phyloP scores from a whole-genome alignment of 1,140 invertebrate genomes.

The Calosoma granatense region DNA sequence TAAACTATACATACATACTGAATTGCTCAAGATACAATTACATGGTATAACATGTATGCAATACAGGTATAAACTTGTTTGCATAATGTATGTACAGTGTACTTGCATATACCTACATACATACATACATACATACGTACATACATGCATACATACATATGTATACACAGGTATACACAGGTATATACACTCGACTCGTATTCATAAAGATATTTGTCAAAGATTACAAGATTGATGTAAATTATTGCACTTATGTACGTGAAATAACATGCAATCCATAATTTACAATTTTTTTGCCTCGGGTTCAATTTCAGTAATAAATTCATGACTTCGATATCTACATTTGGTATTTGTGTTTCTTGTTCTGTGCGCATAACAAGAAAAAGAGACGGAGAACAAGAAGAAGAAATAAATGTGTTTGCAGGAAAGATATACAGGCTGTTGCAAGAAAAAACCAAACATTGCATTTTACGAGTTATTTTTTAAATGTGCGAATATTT shows the following conservation, averaged over 20 bases:
- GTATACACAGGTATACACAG: conserved; percentile 17
- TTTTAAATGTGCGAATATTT: not conserved
- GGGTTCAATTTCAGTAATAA: not conserved
- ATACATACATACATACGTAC: not conserved
- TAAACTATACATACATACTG: too few species aligned
- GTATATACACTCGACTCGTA: conserved; percentile 14
- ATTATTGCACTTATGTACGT: not conserved
- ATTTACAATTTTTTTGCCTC: too few species aligned
- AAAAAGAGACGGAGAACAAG: not conserved
- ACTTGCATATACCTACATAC: conserved; percentile 3
- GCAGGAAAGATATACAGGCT: not conserved
- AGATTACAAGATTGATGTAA: not conserved
- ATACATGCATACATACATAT: not conserved
- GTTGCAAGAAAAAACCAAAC: too few species aligned
- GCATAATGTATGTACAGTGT: conserved; percentile 5
- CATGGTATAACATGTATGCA: too few species aligned
- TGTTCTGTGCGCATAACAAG: not conserved
- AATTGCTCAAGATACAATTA: too few species aligned
- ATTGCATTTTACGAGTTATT: too few species aligned
- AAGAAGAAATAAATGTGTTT: not conserved
- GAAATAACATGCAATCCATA: not conserved
- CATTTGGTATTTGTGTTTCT: not conserved
- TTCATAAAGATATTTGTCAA: conserved; percentile 1
- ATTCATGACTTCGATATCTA: not conserved
- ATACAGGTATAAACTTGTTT: not conserved